Evolutionary conservation across 1,140 invertebrate species (phyloP).

Genomic region (Trichogramma pretiosum): DNA sequence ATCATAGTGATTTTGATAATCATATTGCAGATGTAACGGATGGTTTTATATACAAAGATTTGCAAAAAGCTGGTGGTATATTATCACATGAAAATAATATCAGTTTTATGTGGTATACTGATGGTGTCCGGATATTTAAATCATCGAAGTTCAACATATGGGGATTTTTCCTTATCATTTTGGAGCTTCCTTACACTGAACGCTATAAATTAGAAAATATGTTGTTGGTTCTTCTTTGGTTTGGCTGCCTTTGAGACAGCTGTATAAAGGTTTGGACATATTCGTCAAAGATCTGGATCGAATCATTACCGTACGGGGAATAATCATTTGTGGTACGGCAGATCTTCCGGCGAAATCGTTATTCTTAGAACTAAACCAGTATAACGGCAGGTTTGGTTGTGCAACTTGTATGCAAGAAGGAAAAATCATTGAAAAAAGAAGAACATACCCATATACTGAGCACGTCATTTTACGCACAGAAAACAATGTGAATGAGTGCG

Average conservation of each 20-base stretch:
- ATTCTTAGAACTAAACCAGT: not conserved
- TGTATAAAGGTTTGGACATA: not conserved
- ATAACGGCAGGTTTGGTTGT: not conserved
- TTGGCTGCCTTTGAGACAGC: not conserved
- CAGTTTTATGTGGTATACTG: not conserved
- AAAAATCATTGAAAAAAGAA: not conserved
- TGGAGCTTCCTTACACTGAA: not conserved
- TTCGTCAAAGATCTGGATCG: not conserved
- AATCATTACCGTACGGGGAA: not conserved
- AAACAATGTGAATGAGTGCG: not conserved
- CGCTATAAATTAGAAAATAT: conserved; percentile 3
- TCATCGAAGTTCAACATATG: not conserved
- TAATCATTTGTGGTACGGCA: not conserved
- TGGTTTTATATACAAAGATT: not conserved
- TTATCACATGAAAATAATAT: not conserved
- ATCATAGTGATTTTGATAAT: too few relatives aligned
- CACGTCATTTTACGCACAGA: not conserved
- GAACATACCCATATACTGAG: not conserved
- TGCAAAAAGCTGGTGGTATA: not conserved
- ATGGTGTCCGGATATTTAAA: not conserved
- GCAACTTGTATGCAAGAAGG: not conserved
- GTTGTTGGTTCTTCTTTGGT: too few relatives aligned
- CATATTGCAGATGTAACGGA: not conserved
- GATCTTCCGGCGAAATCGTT: not conserved
- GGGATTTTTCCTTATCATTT: not conserved